Evolutionary conservation across 2,888 invertebrate species (phyloP), one percentile per base, ranked within the genome.

Genomic region (Pelosia muscerda): DNA sequence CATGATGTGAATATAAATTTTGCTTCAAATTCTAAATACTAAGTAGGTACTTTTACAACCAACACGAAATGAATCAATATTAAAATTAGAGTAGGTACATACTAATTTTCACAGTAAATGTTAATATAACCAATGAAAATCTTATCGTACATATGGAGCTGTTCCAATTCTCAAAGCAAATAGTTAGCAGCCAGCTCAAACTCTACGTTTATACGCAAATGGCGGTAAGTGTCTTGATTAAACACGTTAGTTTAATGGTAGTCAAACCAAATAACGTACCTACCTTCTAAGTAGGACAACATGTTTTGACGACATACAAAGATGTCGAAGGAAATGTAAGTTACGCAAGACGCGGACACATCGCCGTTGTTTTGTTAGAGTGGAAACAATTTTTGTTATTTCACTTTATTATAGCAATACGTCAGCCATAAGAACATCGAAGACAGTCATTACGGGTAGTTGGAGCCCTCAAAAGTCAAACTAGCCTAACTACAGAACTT

Each of bases 341-440:
- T 77, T 74, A 71, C 61, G 31, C 66, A 76, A 75, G 19, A 58
- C 71, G 71, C 72, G 63, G 67, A 77, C 72, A 63, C 76, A 76
- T 78, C 77, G 71, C 68, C 70, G 73, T 74, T 76, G 63, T 71
- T 74, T 67, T 84, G 78, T 81, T 71, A 81, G 82, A 83, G 73
- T 67, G 63, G 68, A 80, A 81, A 82, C 79, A 79, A 81, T 82
- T 79, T 81, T 64, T 80, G 72, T 77, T 69, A 81, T 80, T 79
- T 74, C 65, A 73, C 60, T 67, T 78, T 63, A 78, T 72, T 72
- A 79, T 66, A 76, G 61, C 66, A 70, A 76, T 73, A 78, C 77
- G 72, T 49, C 49, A 49, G 6, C 28, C 6, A n/a, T n/a, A n/a
- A n/a, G n/a, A n/a, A n/a, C n/a, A n/a, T n/a, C n/a, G n/a, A n/a